Evolutionary conservation across 2,113 vertebrate genomes (phyloP), one percentile per base, ranked within the genome.

Genomic region (Trogon surrucura): DNA sequence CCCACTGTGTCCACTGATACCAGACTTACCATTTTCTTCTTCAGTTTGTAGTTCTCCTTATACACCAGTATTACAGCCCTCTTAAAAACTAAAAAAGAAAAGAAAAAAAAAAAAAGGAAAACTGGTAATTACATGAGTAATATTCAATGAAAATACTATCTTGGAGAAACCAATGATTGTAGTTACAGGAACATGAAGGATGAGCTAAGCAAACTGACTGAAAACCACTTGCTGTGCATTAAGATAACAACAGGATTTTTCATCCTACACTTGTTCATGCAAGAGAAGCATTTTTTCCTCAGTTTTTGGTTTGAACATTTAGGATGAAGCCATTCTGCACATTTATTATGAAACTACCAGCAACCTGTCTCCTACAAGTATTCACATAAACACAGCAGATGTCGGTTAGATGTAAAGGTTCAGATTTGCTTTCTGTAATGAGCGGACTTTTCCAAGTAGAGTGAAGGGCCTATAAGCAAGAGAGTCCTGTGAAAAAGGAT

Each of bases 61-160:
- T 98, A 99, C 47, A 99, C 99, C 94, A 99, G 66, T 96, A 99
- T 99, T 97, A 99, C 98, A 5, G 99, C 99, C 97, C 99, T 99
- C 98, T 99, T 99, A 98, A 99, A 99, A 95, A 99, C 99, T 99
- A 60, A 89, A 91, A 93, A 80, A 95, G 54, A 71, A 95, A 48
- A 38, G 11, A 26, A 89, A 96, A 83, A 41, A 22, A 8, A 90
- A 92, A n/a, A 96, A 92, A 61, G 36, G 89, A 91, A 94, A 44
- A 57, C 14, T 27, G 26, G 80, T 91, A 74, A 77, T 91, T 95
- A 65, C 17, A 91, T n/a, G 36, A 50, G 32, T 44, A 80, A 25
- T 83, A 74, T 38, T 64, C 10, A 61, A 7, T 73, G 66, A 79
- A 87, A 93, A 74, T 44, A 36, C 2, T 70, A 9, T 21, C 21